These are phyloP conservation scores for Drosophila birchii DNA, from an alignment of 2,888 invertebrate genomes.

Conservation along the genomic window DNA sequence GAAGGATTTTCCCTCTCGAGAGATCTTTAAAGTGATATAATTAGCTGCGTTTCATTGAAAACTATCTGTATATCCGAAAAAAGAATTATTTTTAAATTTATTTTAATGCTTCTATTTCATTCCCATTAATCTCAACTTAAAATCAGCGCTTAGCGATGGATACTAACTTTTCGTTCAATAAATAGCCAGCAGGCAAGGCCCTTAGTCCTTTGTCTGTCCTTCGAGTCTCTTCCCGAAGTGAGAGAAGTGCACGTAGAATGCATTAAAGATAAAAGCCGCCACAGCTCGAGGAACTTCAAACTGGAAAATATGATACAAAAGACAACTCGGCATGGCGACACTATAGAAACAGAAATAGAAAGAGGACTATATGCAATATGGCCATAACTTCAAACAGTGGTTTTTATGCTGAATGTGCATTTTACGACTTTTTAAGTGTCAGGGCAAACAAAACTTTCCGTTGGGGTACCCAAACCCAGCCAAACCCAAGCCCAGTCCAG, in stretches of 20 bases:
- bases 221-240: conserved; percentile 3
- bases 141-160: conserved; percentile 27
- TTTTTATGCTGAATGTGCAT: conserved; percentile 74
- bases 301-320: conserved; percentile 59
- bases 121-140: conserved; percentile 11
- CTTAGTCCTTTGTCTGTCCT: background rate
- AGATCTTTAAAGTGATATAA: background rate
- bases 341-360: conserved; percentile 1
- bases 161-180: conserved; percentile 26
- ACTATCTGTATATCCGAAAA: background rate
- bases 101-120: background rate
- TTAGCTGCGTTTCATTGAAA: background rate
- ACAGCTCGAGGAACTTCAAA: conserved; percentile 54
- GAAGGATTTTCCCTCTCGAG: background rate
- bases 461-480: conserved; percentile 28
- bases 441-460: conserved; percentile 70
- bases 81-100: background rate
- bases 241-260: conserved; percentile 53
- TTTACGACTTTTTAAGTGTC: conserved; percentile 78
- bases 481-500: conserved; percentile 8
- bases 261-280: conserved; percentile 63
- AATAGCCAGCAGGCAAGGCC: conserved; percentile 12
- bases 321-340: conserved; percentile 16
- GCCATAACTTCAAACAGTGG: conserved; percentile 70
- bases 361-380: conserved; percentile 41